Conservation (phyloP, 2,113 vertebrate genomes). For the Chloroceryle aenea region DNA sequence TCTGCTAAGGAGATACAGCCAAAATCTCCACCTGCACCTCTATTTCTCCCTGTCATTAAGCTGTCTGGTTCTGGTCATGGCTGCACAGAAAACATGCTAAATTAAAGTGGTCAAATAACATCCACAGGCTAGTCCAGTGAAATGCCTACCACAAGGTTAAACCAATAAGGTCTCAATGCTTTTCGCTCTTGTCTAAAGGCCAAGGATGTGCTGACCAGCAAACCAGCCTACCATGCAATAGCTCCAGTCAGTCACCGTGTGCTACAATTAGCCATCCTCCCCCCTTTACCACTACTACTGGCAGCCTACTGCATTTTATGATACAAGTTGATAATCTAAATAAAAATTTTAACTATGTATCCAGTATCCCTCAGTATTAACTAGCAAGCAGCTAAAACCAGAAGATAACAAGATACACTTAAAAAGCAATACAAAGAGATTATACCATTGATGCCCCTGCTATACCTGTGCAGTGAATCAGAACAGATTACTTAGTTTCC, state of each 20-base stretch:
- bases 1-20: neutral
- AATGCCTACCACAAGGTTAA: neutral
- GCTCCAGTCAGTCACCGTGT: neutral
- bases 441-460: neutral
- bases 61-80: neutral
- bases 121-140: neutral
- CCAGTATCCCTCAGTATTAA: neutral
- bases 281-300: neutral
- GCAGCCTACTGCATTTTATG: neutral
- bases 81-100: neutral
- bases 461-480: slow-evolving; percentile 38
- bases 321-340: neutral
- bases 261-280: neutral
- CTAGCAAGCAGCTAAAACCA: neutral
- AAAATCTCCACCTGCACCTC: neutral
- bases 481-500: slow-evolving; percentile 28
- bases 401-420: neutral
- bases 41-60: neutral
- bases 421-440: neutral
- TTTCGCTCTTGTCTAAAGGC: neutral
- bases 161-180: rapidly evolving
- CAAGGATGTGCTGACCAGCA: neutral
- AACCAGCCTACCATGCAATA: neutral
- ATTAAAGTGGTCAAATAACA: neutral
- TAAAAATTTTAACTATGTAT: neutral